These are phyloP conservation scores for Acanthornis magna DNA, from an alignment of 2,797 vertebrate species.

Conservation along the genomic window DNA sequence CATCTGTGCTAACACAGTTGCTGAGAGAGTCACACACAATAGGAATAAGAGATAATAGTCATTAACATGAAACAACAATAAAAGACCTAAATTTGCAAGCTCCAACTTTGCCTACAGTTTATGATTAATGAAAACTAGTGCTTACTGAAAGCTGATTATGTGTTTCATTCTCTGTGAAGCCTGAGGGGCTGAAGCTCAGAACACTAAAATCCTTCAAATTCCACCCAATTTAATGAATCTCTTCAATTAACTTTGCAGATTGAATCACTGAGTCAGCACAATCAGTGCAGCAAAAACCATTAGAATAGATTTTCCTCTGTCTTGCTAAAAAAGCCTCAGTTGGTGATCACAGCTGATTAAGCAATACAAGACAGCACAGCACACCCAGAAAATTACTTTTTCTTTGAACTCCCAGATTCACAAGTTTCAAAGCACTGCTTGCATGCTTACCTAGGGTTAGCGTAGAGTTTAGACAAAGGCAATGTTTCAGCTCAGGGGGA, in stretches of 20 bases:
- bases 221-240: slow-evolving; percentile 54
- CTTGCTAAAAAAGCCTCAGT: background rate
- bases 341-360: background rate
- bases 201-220: slow-evolving; percentile 63
- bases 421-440: background rate
- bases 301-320: slow-evolving; percentile 30
- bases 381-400: background rate
- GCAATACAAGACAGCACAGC: background rate
- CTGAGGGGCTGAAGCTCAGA: slow-evolving; percentile 55
- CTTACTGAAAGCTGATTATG: slow-evolving; percentile 71
- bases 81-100: slow-evolving; percentile 66
- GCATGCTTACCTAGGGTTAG: background rate
- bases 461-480: background rate
- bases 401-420: background rate
- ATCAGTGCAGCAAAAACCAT: slow-evolving; percentile 40
- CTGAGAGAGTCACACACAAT: slow-evolving; percentile 52
- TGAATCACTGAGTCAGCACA: slow-evolving; percentile 64
- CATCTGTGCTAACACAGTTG: slow-evolving; percentile 67
- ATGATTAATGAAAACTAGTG: slow-evolving; percentile 71
- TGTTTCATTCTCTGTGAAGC: slow-evolving; percentile 60
- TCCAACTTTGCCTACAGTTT: slow-evolving; percentile 66
- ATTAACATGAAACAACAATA: slow-evolving; percentile 71
- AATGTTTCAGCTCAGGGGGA: background rate
- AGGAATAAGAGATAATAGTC: slow-evolving; percentile 55
- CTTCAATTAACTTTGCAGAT: slow-evolving; percentile 59